Evolutionary conservation across 2,888 invertebrate genomes (phyloP), one percentile per base, ranked within the genome.

Genomic region (Spisula solida): DNA sequence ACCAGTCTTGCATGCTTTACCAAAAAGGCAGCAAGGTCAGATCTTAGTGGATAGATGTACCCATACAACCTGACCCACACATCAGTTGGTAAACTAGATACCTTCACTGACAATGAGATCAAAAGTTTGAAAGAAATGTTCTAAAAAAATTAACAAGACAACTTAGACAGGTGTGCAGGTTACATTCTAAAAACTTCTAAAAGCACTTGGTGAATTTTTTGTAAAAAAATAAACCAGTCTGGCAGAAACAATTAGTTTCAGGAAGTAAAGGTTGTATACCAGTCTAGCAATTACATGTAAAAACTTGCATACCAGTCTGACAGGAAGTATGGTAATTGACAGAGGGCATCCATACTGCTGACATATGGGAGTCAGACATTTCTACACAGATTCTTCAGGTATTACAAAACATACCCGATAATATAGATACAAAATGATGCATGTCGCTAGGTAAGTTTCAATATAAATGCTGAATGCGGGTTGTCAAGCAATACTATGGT

Each of bases 301-400:
- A 75, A 75, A 34, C 12, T 31, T 18, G 25, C 75, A 75, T 75
- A 75, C 75, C 75, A 75, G 75, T 31, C 75, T 75, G 75, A 75
- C 75, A 75, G 75, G 34, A 75, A 75, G 75, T 75, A 75, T 75
- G 75, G 31, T 75, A 75, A 75, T 75, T 75, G 75, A 75, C 75
- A 75, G 25, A 31, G 25, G 18, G 75, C 31, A 34, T 75, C 31
- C 14, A 75, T 34, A 75, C 25, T 16, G 75, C 31, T 75, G 75
- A 75, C 75, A 75, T 75, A 31, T 34, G 8, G 18, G 34, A 75
- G 25, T 34, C 34, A 14, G 34, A 75, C 18, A 31, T 75, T 75
- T 75, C 75, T 14, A 75, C 75, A 75, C n/a, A 12, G 0, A 25
- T 66, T 66, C 60, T 66, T 4, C 5, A 25, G 60, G 75, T 18